Conservation (phyloP, 2,888 invertebrate genomes). For the Philopedon plagiatum region DNA sequence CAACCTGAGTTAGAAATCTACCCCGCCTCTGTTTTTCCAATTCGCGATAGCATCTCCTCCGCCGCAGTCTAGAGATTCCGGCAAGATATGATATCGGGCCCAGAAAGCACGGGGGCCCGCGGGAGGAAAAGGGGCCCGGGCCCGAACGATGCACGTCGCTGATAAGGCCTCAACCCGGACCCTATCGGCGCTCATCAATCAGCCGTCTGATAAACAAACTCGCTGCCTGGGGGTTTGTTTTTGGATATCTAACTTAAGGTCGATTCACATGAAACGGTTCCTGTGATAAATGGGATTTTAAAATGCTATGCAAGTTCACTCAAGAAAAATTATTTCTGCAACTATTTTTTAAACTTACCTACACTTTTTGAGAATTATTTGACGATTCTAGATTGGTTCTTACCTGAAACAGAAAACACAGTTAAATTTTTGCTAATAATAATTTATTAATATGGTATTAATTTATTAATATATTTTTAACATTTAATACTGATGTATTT, state of each 20-base stretch:
- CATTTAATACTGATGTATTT: too few relatives aligned
- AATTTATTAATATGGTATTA: too few relatives aligned
- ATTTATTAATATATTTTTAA: too few relatives aligned
- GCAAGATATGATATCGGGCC: conserved; percentile 43
- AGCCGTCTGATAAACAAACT: conserved; percentile 51
- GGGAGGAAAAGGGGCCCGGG: conserved; percentile 59
- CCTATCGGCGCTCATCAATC: conserved; percentile 63
- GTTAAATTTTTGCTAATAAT: too few relatives aligned
- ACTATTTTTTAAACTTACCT: too few relatives aligned
- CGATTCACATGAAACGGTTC: conserved; percentile 34
- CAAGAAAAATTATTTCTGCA: too few relatives aligned
- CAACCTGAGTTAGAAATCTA: conserved; percentile 15
- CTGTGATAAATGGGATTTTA: conserved; percentile 35
- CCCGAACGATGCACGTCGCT: conserved; percentile 63
- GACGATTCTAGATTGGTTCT: too few relatives aligned
- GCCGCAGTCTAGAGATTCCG: conserved; percentile 47
- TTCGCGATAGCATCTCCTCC: conserved; percentile 61
- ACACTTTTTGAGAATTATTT: too few relatives aligned
- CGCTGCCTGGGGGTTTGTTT: conserved; percentile 48
- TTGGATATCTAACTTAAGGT: conserved; percentile 45
- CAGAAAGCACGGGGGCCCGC: conserved; percentile 57
- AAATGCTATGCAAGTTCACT: conserved; percentile 15
- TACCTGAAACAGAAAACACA: too few relatives aligned
- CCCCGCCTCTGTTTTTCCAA: conserved; percentile 36
- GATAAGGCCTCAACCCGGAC: conserved; percentile 67